Conservation (phyloP, 2,888 invertebrate genomes). For the Eurytoma californica region DNA sequence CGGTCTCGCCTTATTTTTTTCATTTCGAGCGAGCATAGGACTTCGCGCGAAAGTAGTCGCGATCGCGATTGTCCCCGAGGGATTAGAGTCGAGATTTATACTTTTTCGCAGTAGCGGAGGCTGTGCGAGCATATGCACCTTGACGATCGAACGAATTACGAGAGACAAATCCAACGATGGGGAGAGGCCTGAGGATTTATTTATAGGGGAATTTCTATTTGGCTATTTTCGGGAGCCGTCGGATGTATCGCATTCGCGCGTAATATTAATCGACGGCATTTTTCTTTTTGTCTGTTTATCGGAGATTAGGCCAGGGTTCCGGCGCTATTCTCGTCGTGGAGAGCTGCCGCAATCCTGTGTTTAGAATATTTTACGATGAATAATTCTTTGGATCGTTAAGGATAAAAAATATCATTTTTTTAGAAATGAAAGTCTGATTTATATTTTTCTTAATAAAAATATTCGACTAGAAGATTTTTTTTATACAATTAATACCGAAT, state of each 20-base stretch:
- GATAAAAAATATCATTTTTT: not conserved
- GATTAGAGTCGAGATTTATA: slow-evolving; percentile 32
- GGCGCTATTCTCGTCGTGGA: slow-evolving; percentile 22
- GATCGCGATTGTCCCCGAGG: not conserved
- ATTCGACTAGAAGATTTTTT: no score
- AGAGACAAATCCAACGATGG: slow-evolving; percentile 34
- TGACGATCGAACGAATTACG: slow-evolving; percentile 42
- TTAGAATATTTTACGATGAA: slow-evolving; percentile 4
- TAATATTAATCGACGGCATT: slow-evolving; percentile 48
- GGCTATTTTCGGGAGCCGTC: slow-evolving; percentile 11
- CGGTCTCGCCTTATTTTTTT: not conserved
- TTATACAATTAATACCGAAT: no score
- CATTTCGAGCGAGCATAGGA: not conserved
- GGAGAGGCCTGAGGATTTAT: not conserved
- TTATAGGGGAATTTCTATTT: slow-evolving; percentile 47
- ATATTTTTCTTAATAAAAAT: no score
- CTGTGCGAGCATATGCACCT: slow-evolving; percentile 16
- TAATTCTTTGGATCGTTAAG: slow-evolving; percentile 17
- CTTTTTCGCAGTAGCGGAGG: not conserved
- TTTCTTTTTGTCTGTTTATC: slow-evolving; percentile 37
- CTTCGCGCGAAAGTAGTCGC: slow-evolving; percentile 3
- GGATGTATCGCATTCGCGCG: slow-evolving; percentile 12
- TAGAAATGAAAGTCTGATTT: not conserved
- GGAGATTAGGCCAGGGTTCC: slow-evolving; percentile 22
- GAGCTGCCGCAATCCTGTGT: not conserved